Base-by-base conservation (phyloP, 1,140 invertebrate species). In the Megalopta genalis region DNA sequence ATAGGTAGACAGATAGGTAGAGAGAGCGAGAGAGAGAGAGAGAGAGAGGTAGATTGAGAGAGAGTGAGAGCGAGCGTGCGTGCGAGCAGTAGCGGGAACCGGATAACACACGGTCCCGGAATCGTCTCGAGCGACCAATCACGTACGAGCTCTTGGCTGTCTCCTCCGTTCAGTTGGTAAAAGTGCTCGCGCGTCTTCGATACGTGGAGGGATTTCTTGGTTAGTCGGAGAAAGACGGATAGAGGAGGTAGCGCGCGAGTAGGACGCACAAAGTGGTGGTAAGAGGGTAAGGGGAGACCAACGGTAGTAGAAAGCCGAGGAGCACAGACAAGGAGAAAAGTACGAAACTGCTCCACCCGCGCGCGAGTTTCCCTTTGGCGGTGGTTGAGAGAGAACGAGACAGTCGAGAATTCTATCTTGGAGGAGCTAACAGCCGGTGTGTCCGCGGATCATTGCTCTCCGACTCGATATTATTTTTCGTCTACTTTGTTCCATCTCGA, bases 81-180 rank as follows among this genome's bases (percentile, higher is more conserved):
- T 18, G n/a, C 57, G 52, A 76, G 72, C 49, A 65, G 66, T 70
- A 70, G 66, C 63, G 54, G 75, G 65, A 74, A 86, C 77, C 83
- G 83, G 74, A 84, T 80, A 70, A 65, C 69, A n/a, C 71, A 73
- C 79, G 59, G 77, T 85, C 62, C 68, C 82, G 73, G 77, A 80
- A 85, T 85, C 83, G 79, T 85, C 62, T 27, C 42, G 68, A 32
- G 16, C 84, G 52, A 71, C 84, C 84, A 86, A 86, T 86, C 84
- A 80, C 84, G 59, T 76, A 74, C 54, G n/a, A 73, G 59, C 72
- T 60, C 77, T 79, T 21, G 63, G 49, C 78, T 73, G 82, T 85
- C 82, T 84, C 70, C 72, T 37, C 49, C 27, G 60, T 83, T 85
- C 84, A 70, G 83, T 85, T 86, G 83, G 83, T 82, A 86, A 86